phyloP scores from a whole-genome alignment of 2,797 vertebrate species.

The Mareca strepera region DNA sequence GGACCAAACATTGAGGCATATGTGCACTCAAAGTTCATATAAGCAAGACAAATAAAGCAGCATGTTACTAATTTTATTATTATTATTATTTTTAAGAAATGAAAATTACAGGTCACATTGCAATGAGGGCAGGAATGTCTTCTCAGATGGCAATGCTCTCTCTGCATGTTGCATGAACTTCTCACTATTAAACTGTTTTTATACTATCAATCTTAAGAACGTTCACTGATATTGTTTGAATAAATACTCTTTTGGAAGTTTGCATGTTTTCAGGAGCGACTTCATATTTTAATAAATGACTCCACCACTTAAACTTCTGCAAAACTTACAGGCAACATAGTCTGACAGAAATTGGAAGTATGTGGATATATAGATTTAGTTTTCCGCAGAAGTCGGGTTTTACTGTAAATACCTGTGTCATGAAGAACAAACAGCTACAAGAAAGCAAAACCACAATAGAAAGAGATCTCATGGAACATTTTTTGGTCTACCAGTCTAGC shows the following conservation, averaged over 20 bases:
- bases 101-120: background rate
- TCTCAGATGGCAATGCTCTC: background rate
- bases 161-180: background rate
- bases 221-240: background rate
- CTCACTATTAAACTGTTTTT: background rate
- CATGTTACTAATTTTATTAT: background rate
- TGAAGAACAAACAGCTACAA: background rate
- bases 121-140: background rate
- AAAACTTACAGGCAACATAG: background rate
- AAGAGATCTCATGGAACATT: background rate
- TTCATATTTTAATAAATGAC: background rate
- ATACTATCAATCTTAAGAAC: background rate
- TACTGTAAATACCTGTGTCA: background rate
- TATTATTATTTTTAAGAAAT: background rate
- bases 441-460: background rate
- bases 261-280: background rate
- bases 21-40: background rate
- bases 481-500: background rate
- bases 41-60: background rate
- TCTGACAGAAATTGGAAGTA: background rate
- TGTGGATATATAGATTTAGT: background rate
- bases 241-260: background rate
- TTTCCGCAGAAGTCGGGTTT: background rate
- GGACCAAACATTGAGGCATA: rapidly evolving
- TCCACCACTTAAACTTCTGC: background rate